Base-by-base conservation (phyloP, 1,140 invertebrate species). In the Antheraea pernyi region DNA sequence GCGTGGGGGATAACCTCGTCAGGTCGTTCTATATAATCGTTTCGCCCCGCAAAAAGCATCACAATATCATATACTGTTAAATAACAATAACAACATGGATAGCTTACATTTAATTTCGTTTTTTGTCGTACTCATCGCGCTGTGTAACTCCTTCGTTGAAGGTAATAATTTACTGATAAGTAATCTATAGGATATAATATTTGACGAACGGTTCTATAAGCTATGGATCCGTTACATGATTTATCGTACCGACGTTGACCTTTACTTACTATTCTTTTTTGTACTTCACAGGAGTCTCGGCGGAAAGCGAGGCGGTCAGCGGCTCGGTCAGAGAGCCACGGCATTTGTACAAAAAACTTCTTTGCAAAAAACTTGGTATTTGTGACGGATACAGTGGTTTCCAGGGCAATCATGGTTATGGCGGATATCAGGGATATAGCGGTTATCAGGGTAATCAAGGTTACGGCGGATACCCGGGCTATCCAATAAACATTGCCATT, bases 401-500 rank as follows among this genome's bases (percentile, higher is more conserved):
- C 19, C 71, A 72, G 18, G 73, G 74, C 0, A 48, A 78, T 19
- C 70, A 71, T 39, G 73, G 75, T 6, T 74, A 75, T 58, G 68
- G 68, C 7, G 80, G 78, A 3, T 67, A 82, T 70, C 78, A 82
- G 66, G 74, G 72, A 0, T 69, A 69, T 9, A 37, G 64, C 22
- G 71, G 68, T 0, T 59, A 62, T n/a, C 73, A 69, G 16, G 68
- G 68, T 0, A 59, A 62, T n/a, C 73, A 69, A 16, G 68, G 68
- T 6, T 22, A 65, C 42, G 80, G 74, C 30, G 64, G 64, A 18
- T 65, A 65, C 46, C 37, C 37, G 13, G 65, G 46, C 19, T 69
- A 67, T 36, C 80, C 84, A 0, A 88, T 91, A 60, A 89, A 91
- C 67, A 89, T 91, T 64, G 89, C 83, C 8, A 89, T 91, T 46